Evolutionary conservation across 1,140 invertebrate genomes (phyloP).

Genomic region (honey bee (Apis mellifera)): DNA sequence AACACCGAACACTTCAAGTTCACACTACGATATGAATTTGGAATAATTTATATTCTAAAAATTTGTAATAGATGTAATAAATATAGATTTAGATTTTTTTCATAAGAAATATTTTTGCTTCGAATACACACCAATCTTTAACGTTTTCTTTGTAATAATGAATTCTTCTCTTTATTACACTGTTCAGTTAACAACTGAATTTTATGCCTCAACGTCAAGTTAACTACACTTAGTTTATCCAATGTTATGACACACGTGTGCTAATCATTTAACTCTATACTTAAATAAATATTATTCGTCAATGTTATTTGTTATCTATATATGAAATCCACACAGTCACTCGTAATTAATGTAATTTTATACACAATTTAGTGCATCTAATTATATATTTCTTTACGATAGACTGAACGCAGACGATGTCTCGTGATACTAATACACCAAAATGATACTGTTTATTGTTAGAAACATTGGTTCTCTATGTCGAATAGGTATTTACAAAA

Average conservation of each 20-base stretch:
- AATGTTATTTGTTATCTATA: too few relatives aligned
- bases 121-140: not conserved
- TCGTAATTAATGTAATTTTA: not conserved
- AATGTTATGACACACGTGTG: not conserved
- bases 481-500: not conserved
- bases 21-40: not conserved
- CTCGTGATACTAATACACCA: not conserved
- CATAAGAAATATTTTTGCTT: not conserved
- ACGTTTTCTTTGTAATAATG: not conserved
- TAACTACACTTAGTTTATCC: not conserved
- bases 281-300: not conserved
- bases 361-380: not conserved
- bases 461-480: not conserved
- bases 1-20: not conserved
- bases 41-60: not conserved
- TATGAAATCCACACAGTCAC: not conserved
- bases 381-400: not conserved
- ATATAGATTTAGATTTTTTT: not conserved
- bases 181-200: constrained; percentile 3
- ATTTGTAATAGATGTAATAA: not conserved
- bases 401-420: not conserved
- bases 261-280: constrained; percentile 3
- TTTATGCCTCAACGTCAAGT: not conserved
- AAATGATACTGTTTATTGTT: not conserved
- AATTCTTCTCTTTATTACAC: not conserved